Evolutionary conservation across 2,888 invertebrate genomes (phyloP), one percentile per base, ranked within the genome.

Genomic region (Microplitis manilae): DNA sequence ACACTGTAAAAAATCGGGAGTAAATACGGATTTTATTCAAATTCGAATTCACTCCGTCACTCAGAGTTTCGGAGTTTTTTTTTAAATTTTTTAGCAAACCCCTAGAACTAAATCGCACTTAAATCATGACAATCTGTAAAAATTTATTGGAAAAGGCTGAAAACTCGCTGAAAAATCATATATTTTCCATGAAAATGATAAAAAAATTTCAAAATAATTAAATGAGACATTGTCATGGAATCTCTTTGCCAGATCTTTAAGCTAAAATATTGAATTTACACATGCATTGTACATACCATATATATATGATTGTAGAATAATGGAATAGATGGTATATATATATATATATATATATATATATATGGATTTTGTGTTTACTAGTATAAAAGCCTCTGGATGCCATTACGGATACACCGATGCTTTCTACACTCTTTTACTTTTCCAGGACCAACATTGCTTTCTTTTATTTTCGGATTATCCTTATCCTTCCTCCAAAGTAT

Each of bases 351-450:
- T n/a, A n/a, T 67, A 15, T 30, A 30, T 30, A 75, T 79, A 79
- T 78, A 79, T 72, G 79, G 79, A 79, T 30, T 30, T 79, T 82
- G 73, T 81, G 82, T 83, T 84, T 81, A 81, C 80, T 74, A 76
- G 77, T 68, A 73, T 69, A 76, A 79, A 79, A 81, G 76, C 76
- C 69, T 62, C 76, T 41, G 61, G 73, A 20, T 20, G 13, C 79
- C 77, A 78, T 81, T 81, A 81, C 80, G 76, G 76, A 78, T 77
- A 78, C 77, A 41, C 8, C 17, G 9, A 39, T 75, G n/a, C 41
- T 68, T 59, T 8, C 60, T 2, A 65, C 74, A 61, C 40, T 41
- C 65, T 78, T 69, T 73, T 68, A 74, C 73, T 71, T 75, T 68
- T 71, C 60, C 70, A 38, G 70, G 59, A 20, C 61, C 68, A 9